Evolutionary conservation across 2,113 vertebrate species (phyloP).

Genomic region (Corydoras maculifer): DNA sequence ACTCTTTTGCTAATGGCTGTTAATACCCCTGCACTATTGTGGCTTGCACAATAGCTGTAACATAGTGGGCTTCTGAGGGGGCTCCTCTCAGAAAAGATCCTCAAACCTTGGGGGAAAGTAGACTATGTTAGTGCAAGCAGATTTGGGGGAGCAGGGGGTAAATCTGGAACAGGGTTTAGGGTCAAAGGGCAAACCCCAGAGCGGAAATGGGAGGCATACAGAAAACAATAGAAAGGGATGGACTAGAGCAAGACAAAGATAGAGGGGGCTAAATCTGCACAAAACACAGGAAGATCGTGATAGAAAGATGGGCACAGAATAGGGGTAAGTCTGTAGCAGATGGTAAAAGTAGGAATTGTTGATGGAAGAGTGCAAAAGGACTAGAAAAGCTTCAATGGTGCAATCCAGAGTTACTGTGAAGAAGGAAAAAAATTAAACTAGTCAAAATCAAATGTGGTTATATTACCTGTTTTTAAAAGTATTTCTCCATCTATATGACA

Average conservation of each 20-base stretch:
- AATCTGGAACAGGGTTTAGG: constrained; percentile 34
- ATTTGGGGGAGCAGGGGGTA: constrained; percentile 53
- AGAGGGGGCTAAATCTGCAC: constrained; percentile 50
- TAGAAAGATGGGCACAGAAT: constrained; percentile 61
- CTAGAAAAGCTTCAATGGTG: no score
- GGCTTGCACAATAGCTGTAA: constrained; percentile 59
- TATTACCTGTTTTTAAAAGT: no score
- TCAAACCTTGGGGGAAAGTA: constrained; percentile 56
- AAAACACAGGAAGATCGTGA: constrained; percentile 69
- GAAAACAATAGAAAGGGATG: constrained; percentile 61
- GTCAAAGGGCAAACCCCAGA: constrained; percentile 46
- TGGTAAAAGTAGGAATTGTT: constrained; percentile 56
- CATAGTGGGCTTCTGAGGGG: constrained; percentile 61
- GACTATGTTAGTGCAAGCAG: constrained; percentile 63
- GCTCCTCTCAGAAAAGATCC: constrained; percentile 52
- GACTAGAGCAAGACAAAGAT: constrained; percentile 57
- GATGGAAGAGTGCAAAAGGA: constrained; percentile 34
- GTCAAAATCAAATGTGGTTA: no score
- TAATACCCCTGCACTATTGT: constrained; percentile 62
- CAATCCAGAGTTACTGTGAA: no score
- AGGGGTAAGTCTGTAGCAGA: constrained; percentile 59
- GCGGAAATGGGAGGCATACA: constrained; percentile 49
- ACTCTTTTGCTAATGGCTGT: constrained; percentile 60
- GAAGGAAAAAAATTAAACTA: no score
- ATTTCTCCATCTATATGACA: no score